Conservation (phyloP, 2,113 vertebrate genomes). For the Antennarius striatus region DNA sequence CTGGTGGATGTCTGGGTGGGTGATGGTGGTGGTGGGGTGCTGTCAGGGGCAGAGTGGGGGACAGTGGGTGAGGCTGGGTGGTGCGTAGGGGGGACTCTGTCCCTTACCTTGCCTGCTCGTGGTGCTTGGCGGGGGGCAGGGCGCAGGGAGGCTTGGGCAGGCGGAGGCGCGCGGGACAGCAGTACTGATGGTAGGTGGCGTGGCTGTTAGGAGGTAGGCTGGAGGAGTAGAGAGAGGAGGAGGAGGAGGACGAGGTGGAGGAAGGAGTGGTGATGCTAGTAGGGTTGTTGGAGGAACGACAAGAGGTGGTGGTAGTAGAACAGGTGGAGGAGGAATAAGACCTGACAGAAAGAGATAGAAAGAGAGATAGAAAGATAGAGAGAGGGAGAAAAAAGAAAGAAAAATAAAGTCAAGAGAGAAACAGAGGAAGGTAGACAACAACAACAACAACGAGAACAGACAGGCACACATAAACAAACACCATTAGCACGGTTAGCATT, state of each 20-base stretch:
- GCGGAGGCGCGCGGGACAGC: constrained; percentile 88
- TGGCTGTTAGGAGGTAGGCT: constrained; percentile 81
- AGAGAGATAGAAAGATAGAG: constrained; percentile 19
- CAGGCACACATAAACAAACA: constrained; percentile 73
- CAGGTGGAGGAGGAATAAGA: constrained; percentile 67
- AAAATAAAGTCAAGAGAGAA: constrained; percentile 79
- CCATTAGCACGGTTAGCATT: constrained; percentile 71
- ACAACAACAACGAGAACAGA: constrained; percentile 59
- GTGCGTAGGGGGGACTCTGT: constrained; percentile 62
- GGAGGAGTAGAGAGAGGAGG: constrained; percentile 76
- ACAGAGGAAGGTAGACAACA: constrained; percentile 73
- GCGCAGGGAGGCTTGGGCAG: constrained; percentile 87
- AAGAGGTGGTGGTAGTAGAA: constrained; percentile 73
- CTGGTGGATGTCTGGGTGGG: constrained; percentile 13
- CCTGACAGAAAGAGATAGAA: constrained; percentile 69
- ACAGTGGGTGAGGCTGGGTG: constrained; percentile 34
- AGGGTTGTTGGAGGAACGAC: constrained; percentile 73
- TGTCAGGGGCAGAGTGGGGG: constrained; percentile 10
- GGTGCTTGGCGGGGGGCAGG: constrained; percentile 80
- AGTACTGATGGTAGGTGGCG: constrained; percentile 93
- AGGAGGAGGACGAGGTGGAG: constrained; percentile 72
- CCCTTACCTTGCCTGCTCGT: constrained; percentile 91
- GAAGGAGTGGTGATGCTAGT: constrained; percentile 73
- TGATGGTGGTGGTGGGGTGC: constrained; percentile 12
- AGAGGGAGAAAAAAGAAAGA: constrained; percentile 67